Evolutionary conservation across 2,113 vertebrate species (phyloP).

Genomic region (Tapirus terrestris): DNA sequence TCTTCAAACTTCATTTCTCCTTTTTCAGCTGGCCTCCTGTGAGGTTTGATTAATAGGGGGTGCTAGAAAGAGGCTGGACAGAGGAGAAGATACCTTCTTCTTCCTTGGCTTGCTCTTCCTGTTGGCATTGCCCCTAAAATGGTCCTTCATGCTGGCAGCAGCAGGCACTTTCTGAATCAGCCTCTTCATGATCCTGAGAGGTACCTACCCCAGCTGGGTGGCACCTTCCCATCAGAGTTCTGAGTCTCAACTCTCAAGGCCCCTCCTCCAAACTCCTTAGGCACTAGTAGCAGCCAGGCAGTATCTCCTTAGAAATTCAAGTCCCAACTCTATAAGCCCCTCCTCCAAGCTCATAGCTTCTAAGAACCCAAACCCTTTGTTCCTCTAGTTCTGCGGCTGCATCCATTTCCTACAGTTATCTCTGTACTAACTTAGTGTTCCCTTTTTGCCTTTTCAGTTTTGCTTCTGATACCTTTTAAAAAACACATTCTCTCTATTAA

Average conservation of each 20-base stretch:
- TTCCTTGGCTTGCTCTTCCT: background rate
- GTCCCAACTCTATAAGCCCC: background rate
- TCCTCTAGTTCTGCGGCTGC: background rate
- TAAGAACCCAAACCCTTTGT: background rate
- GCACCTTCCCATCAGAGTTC: background rate
- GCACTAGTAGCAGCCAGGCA: background rate
- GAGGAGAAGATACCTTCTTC: background rate
- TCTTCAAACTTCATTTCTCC: conserved; percentile 12
- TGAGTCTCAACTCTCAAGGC: background rate
- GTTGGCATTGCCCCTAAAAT: background rate
- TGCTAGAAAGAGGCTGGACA: background rate
- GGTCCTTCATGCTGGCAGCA: background rate
- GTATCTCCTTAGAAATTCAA: background rate
- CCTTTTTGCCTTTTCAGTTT: background rate
- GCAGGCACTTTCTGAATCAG: background rate
- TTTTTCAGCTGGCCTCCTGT: background rate
- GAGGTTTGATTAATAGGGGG: background rate
- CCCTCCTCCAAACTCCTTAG: background rate
- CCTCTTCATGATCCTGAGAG: background rate
- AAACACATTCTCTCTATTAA: background rate
- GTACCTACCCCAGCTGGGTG: background rate
- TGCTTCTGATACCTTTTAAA: background rate
- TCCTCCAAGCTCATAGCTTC: background rate
- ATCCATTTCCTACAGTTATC: background rate
- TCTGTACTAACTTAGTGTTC: background rate